phyloP scores from a whole-genome alignment of 2,797 vertebrate species.

The Melanotaenia maccullochi region DNA sequence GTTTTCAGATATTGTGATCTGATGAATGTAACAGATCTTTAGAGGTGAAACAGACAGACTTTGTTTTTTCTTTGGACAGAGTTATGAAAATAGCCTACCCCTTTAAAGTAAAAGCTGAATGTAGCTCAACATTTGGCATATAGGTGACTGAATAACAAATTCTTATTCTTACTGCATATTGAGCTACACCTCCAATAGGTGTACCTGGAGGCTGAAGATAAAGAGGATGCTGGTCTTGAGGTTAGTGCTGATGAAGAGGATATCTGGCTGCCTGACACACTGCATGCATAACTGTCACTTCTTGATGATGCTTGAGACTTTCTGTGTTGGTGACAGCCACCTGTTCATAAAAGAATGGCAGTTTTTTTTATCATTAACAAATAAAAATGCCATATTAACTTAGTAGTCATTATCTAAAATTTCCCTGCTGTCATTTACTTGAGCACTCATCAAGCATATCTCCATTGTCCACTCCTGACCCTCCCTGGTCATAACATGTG shows the following conservation, averaged over 20 bases:
- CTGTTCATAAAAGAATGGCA: slow-evolving; percentile 40
- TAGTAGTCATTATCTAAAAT: neutral
- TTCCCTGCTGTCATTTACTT: slow-evolving; percentile 53
- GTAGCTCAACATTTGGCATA: neutral
- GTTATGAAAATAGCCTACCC: neutral
- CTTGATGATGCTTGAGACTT: slow-evolving; percentile 44
- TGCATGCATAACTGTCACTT: slow-evolving; percentile 44
- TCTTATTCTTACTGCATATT: neutral
- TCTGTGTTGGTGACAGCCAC: slow-evolving; percentile 38
- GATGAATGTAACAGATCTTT: neutral
- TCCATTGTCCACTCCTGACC: slow-evolving; percentile 62
- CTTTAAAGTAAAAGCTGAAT: neutral
- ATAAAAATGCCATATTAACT: neutral
- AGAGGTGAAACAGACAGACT: neutral
- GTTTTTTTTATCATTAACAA: neutral
- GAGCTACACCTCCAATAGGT: neutral
- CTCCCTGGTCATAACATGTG: slow-evolving; percentile 31
- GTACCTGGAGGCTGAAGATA: slow-evolving; percentile 70
- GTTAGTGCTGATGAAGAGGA: slow-evolving; percentile 53
- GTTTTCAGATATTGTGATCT: neutral
- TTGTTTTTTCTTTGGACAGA: neutral
- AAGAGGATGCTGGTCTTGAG: slow-evolving; percentile 66
- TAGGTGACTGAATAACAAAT: neutral
- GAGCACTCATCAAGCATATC: slow-evolving; percentile 57
- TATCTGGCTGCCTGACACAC: slow-evolving; percentile 52